Evolutionary conservation across 2,113 vertebrate genomes (phyloP).

Genomic region (Rhynchomys soricoides): DNA sequence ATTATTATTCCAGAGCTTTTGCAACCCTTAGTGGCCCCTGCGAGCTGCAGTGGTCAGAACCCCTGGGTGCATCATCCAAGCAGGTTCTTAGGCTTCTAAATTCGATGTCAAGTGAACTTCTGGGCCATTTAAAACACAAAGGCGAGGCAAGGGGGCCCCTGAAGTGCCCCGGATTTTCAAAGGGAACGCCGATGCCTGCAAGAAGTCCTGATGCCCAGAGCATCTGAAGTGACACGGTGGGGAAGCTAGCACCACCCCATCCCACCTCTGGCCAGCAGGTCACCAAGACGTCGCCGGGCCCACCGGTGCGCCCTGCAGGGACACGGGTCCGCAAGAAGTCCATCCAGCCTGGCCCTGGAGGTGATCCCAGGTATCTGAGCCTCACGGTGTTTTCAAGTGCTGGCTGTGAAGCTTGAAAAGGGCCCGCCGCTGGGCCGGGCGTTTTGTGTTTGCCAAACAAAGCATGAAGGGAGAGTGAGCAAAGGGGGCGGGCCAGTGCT

Average conservation of each 20-base stretch:
- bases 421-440: slow-evolving; percentile 85
- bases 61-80: not conserved
- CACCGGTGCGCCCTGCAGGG: not conserved
- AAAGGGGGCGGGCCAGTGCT: slow-evolving; percentile 86
- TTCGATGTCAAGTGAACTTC: slow-evolving; percentile 66
- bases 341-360: slow-evolving; percentile 85
- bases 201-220: not conserved
- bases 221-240: not conserved
- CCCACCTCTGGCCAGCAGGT: not conserved
- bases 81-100: slow-evolving; percentile 63
- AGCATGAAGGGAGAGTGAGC: slow-evolving; percentile 90
- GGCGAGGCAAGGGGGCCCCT: not conserved
- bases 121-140: slow-evolving; percentile 79
- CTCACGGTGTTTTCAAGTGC: slow-evolving; percentile 84
- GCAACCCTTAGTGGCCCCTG: not conserved
- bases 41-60: not conserved
- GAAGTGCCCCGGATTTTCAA: slow-evolving; percentile 69
- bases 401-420: slow-evolving; percentile 86
- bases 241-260: not conserved
- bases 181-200: slow-evolving; percentile 30
- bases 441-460: slow-evolving; percentile 92
- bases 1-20: not conserved
- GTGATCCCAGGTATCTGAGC: slow-evolving; percentile 86
- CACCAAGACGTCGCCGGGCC: not conserved
- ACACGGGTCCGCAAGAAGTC: slow-evolving; percentile 47